Percentiles rank a stretch among this genome's conserved stretches.
Conservation (phyloP, 2,888 invertebrate species). For the Aleiodes alternator region DNA sequence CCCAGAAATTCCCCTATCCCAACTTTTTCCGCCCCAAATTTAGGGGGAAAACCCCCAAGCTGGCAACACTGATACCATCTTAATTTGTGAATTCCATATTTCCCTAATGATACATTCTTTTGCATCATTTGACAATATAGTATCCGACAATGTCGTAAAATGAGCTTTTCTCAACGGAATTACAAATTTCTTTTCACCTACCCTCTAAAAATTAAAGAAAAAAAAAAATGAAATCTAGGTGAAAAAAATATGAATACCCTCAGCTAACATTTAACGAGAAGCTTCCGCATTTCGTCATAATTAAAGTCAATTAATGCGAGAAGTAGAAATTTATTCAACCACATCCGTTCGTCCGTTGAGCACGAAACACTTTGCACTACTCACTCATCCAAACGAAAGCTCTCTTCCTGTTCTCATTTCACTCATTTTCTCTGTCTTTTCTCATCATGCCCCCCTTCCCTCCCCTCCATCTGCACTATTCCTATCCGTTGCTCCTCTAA, state of each 20-base stretch:
- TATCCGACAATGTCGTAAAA: constrained; percentile 22
- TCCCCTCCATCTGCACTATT: neutral
- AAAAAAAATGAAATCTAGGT: no score
- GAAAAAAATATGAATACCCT: no score
- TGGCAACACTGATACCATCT: no score
- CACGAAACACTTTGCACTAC: constrained; percentile 29
- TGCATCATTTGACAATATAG: neutral
- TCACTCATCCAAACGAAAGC: constrained; percentile 14
- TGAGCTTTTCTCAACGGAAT: constrained; percentile 29
- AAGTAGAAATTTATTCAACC: constrained; percentile 45
- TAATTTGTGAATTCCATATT: no score
- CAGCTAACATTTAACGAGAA: constrained; percentile 37
- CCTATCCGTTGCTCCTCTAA: neutral
- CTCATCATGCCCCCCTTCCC: neutral
- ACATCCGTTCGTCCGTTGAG: constrained; percentile 43
- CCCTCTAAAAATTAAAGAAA: no score
- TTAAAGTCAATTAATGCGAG: constrained; percentile 54
- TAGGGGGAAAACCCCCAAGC: no score
- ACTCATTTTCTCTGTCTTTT: neutral
- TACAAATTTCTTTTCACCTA: constrained; percentile 11
- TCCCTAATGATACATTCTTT: no score
- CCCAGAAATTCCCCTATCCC: no score
- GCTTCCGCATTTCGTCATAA: constrained; percentile 52
- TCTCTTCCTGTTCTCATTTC: constrained; percentile 25
- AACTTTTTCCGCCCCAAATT: no score